phyloP scores from a whole-genome alignment of 64 coral and sea anemone genomes.

The Stylophora pistillata region DNA sequence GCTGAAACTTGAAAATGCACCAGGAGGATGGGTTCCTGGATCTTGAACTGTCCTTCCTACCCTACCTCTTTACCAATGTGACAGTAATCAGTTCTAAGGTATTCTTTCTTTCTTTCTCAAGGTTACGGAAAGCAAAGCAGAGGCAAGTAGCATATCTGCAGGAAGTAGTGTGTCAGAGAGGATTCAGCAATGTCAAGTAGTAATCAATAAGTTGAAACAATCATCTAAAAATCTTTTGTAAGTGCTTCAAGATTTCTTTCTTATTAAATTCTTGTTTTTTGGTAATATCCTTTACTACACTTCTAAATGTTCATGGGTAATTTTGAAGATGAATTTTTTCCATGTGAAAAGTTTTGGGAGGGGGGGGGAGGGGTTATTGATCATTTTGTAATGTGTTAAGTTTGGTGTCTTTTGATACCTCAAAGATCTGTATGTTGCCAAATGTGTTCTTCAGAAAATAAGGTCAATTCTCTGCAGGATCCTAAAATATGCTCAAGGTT shows the following conservation, averaged over 20 bases:
- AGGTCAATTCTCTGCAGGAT: too few relatives aligned
- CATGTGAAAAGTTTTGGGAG: too few relatives aligned
- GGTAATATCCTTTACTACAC: neutral
- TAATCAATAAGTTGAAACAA: neutral
- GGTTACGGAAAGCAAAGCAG: conserved; percentile 3
- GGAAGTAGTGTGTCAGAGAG: neutral
- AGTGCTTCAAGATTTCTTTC: neutral
- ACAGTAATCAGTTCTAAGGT: neutral
- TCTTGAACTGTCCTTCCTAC: too few relatives aligned
- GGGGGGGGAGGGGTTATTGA: too few relatives aligned
- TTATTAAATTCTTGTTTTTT: neutral
- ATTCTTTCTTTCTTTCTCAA: neutral
- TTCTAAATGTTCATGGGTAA: neutral
- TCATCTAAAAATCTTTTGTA: conserved; percentile 39
- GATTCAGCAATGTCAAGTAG: conserved; percentile 20
- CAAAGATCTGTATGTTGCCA: too few relatives aligned
- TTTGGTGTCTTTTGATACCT: too few relatives aligned
- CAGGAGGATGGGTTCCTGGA: too few relatives aligned
- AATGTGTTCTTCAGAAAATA: too few relatives aligned
- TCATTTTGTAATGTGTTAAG: too few relatives aligned
- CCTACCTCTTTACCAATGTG: neutral
- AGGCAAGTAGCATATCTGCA: neutral
- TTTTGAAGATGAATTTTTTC: too few relatives aligned
- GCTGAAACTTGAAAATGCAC: too few relatives aligned
- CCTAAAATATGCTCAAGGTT: too few relatives aligned